These are phyloP conservation scores for Pachyseris speciosa DNA, from an alignment of 64 coral and sea anemone genomes.

Conservation along the genomic window DNA sequence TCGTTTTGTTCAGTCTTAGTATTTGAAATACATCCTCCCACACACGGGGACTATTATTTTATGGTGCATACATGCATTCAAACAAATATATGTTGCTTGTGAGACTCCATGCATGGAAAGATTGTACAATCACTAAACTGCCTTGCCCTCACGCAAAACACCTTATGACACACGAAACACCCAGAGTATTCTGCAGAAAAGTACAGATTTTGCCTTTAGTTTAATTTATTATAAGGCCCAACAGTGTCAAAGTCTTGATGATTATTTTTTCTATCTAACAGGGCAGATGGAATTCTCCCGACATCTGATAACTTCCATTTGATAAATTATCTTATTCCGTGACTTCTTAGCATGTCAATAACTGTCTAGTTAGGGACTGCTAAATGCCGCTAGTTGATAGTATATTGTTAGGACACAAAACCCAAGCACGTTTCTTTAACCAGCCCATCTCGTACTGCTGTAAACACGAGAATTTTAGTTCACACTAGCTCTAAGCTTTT, in stretches of 20 bases:
- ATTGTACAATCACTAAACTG: neutral
- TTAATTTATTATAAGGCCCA: neutral
- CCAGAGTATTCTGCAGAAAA: too few relatives aligned
- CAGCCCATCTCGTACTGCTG: neutral
- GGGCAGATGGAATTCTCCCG: constrained; percentile 18
- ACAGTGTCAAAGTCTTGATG: neutral
- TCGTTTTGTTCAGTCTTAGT: neutral
- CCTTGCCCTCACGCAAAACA: neutral
- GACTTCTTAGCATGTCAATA: constrained; percentile 41
- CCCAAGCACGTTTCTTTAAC: neutral
- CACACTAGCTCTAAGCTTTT: neutral
- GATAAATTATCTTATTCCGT: constrained; percentile 49
- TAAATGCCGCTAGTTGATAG: constrained; percentile 42
- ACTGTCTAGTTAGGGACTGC: constrained; percentile 56
- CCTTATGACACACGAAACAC: too few relatives aligned
- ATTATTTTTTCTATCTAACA: constrained; percentile 17
- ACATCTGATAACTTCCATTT: constrained; percentile 30
- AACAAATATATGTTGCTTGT: too few relatives aligned
- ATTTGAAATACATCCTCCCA: constrained; percentile 18
- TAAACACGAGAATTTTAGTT: neutral
- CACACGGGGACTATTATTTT: neutral
- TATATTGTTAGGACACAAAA: neutral
- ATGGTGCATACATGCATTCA: neutral
- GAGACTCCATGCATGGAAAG: neutral
- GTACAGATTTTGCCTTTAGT: neutral